A percentile compares a stretch with the other conserved stretches of the same genome.
Evolutionary conservation across 92 coral and sea anemone genomes (phyloP).

Genomic region (Montipora capitata): DNA sequence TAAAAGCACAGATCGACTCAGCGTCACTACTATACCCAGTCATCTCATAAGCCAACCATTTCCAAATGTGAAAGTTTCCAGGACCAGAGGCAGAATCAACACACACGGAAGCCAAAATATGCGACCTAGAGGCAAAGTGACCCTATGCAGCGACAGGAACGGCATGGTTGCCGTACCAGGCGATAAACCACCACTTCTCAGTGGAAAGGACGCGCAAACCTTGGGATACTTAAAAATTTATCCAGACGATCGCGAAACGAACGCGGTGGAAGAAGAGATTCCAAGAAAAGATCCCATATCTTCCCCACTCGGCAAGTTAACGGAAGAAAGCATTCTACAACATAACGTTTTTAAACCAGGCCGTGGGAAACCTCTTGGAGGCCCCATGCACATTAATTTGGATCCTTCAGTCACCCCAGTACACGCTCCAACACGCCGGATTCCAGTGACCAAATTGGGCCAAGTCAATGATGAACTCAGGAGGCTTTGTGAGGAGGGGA

Average conservation of each 20-base stretch:
- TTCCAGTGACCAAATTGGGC: slow-evolving; percentile 58
- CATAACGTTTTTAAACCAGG: too few species aligned
- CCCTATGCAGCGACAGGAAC: too few species aligned
- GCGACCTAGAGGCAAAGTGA: background rate
- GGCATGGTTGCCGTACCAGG: too few species aligned
- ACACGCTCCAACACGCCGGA: slow-evolving; percentile 35
- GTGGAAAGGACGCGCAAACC: slow-evolving; percentile 57
- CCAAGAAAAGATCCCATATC: background rate
- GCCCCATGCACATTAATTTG: too few species aligned
- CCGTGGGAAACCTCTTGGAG: too few species aligned
- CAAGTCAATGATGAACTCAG: slow-evolving; percentile 40
- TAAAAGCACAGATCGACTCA: too few species aligned
- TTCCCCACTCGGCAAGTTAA: too few species aligned
- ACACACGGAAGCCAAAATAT: background rate
- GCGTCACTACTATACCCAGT: background rate
- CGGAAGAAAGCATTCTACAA: too few species aligned
- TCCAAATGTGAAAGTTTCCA: background rate
- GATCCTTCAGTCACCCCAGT: background rate
- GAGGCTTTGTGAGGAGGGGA: background rate
- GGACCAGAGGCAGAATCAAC: background rate
- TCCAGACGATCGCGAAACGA: slow-evolving; percentile 49
- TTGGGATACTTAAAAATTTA: slow-evolving; percentile 48
- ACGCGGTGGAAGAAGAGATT: slow-evolving; percentile 37
- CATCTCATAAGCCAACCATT: background rate
- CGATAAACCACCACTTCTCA: slow-evolving; percentile 9